Base-by-base conservation (phyloP, 1,140 invertebrate genomes). In the Anoplophora glabripennis region DNA sequence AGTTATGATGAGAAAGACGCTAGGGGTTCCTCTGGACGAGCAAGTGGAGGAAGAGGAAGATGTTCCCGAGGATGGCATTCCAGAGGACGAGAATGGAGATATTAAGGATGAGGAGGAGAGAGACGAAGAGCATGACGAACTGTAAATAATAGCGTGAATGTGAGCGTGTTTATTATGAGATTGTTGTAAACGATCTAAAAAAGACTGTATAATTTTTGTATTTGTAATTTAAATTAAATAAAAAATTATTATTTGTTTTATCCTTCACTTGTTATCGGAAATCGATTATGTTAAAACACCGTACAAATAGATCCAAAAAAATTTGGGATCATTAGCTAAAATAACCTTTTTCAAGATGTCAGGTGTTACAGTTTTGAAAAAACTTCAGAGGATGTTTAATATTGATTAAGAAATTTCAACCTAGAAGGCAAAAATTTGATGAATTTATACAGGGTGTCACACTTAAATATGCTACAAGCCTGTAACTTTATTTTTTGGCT, bases 21-120 rank as follows among this genome's bases (percentile, higher is more conserved):
- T 98, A 21, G 90, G 92, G n/a, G 84, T 98, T 40, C 78, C 91
- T 7, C 62, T 86, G 10, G 87, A 93, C 64, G 93, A 93, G 64
- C 70, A 78, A 57, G 77, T 83, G 56, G 75, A 82, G 17, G 81
- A 84, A 46, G 81, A 83, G 47, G 73, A 77, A 52, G 72, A 73
- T 1, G 72, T 79, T 7, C 80, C 81, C 5, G 81, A 82, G 41
- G 75, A 77, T 37, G 71, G 74, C 12, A 70, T 72, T 44, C 63
- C 71, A 7, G 72, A 73, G 17, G 73, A 76, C 21, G 72, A 72
- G 9, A 61, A 61, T 14, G 64, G 61, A 5, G 69, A 78, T n/a
- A 72, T 72, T 14, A 74, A 72, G 7, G 72, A 74, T 37, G 68
- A 70, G 11, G 72, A 76, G 18, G 70, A 65, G n/a, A 70, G 73